A percentile compares a stretch with the other conserved stretches of the same genome.
These are phyloP conservation scores for Salvator merianae DNA, from an alignment of 2,113 vertebrate genomes.

Conservation along the genomic window DNA sequence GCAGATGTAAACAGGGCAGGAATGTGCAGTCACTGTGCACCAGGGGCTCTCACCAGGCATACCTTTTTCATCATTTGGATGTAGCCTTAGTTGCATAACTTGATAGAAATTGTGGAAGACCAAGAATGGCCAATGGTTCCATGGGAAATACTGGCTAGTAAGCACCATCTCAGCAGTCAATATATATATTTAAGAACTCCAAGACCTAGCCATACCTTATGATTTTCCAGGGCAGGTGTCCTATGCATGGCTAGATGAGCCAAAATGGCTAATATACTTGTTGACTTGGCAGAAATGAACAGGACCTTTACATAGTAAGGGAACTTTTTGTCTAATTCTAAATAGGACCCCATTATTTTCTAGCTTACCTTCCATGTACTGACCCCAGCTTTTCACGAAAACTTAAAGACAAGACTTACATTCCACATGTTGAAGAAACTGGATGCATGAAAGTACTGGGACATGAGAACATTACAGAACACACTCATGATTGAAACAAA, in stretches of 20 bases:
- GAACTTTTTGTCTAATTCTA: conserved; percentile 52
- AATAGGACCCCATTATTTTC: conserved; percentile 43
- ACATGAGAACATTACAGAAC: conserved; percentile 78
- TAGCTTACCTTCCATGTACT: conserved; percentile 79
- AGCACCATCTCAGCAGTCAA: neutral
- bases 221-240: conserved; percentile 15
- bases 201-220: neutral
- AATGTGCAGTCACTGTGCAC: too few species aligned
- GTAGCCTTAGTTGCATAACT: neutral
- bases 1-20: too few species aligned
- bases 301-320: conserved; percentile 42
- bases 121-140: conserved; percentile 19
- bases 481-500: conserved; percentile 74
- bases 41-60: too few species aligned
- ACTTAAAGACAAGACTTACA: conserved; percentile 82
- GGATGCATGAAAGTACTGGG: conserved; percentile 76
- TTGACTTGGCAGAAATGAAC: conserved; percentile 46
- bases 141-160: neutral
- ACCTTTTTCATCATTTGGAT: too few species aligned
- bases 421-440: conserved; percentile 79
- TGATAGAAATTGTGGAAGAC: conserved; percentile 12
- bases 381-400: conserved; percentile 77
- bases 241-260: neutral
- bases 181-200: neutral
- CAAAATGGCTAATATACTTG: neutral